phyloP scores from a whole-genome alignment of 2,888 invertebrate species.

The Chloromyia formosa region DNA sequence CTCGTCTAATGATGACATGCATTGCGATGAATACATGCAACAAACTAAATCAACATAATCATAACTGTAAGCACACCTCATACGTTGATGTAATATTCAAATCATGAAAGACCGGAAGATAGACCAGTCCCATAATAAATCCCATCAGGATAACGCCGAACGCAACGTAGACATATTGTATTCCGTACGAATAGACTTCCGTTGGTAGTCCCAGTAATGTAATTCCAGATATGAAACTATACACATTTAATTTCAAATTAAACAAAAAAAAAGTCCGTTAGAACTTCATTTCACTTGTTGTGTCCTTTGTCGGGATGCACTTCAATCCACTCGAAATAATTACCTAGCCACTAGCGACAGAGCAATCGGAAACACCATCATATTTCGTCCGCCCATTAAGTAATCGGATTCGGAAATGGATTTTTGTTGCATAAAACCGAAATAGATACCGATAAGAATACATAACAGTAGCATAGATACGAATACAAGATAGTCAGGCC shows the following conservation, averaged over 20 bases:
- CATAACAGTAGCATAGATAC: constrained; percentile 76
- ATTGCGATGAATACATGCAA: constrained; percentile 8
- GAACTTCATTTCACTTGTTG: neutral
- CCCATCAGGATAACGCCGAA: constrained; percentile 73
- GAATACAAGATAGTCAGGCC: constrained; percentile 62
- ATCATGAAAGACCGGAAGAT: constrained; percentile 78
- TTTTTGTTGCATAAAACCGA: constrained; percentile 77
- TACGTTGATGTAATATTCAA: constrained; percentile 81
- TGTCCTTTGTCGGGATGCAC: neutral
- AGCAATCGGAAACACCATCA: constrained; percentile 80
- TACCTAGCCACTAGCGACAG: constrained; percentile 84
- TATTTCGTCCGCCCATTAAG: constrained; percentile 81
- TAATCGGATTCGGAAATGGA: constrained; percentile 73
- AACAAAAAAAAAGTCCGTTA: constrained; percentile 18
- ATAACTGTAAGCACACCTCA: constrained; percentile 66
- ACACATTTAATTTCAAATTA: constrained; percentile 48
- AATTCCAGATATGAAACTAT: constrained; percentile 79
- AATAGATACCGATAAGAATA: constrained; percentile 79
- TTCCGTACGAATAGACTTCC: constrained; percentile 83
- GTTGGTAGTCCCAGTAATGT: constrained; percentile 81
- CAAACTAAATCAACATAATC: neutral
- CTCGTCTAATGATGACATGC: too few relatives aligned
- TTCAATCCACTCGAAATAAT: constrained; percentile 45
- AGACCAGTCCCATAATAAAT: constrained; percentile 72
- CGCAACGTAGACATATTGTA: constrained; percentile 75